A percentile compares a stretch with the other conserved stretches of the same genome.
Conservation (phyloP, 2,888 invertebrate genomes). For the Trachelus stipa region DNA sequence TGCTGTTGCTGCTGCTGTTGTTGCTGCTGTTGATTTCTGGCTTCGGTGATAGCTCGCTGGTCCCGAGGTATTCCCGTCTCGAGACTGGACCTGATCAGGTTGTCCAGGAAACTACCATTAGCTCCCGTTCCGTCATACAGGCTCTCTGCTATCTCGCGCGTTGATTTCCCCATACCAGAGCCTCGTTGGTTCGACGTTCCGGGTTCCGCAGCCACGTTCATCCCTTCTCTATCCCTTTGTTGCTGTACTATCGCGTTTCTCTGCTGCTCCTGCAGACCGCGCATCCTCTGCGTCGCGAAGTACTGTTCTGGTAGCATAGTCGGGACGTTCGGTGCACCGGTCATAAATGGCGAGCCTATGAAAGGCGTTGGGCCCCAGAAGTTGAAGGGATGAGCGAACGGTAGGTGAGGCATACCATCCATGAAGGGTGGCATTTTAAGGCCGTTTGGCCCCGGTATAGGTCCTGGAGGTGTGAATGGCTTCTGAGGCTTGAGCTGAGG, state of each 20-base stretch:
- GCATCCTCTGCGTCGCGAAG: slow-evolving; percentile 84
- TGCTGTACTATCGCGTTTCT: slow-evolving; percentile 56
- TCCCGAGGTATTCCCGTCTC: slow-evolving; percentile 74
- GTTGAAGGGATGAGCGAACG: slow-evolving; percentile 77
- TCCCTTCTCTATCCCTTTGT: slow-evolving; percentile 45
- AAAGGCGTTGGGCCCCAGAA: slow-evolving; percentile 81
- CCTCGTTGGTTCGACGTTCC: slow-evolving; percentile 57
- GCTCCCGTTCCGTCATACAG: slow-evolving; percentile 75
- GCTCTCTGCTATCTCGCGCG: slow-evolving; percentile 74
- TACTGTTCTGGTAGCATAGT: slow-evolving; percentile 73
- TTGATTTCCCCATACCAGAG: slow-evolving; percentile 68
- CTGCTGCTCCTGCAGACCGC: slow-evolving; percentile 79
- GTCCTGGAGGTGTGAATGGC: slow-evolving; percentile 69
- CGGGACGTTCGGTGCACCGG: slow-evolving; percentile 68
- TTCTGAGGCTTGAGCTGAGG: slow-evolving; percentile 68
- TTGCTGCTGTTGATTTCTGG: slow-evolving; percentile 68
- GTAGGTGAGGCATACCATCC: slow-evolving; percentile 72
- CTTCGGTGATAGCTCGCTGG: slow-evolving; percentile 50
- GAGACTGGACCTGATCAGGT: slow-evolving; percentile 84
- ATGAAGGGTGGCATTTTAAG: slow-evolving; percentile 77
- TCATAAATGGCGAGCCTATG: slow-evolving; percentile 68
- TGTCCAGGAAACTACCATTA: slow-evolving; percentile 85
- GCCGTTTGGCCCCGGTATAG: slow-evolving; percentile 73
- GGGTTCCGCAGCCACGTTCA: slow-evolving; percentile 44
- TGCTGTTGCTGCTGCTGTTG: slow-evolving; percentile 68